Conservation (phyloP, 2,113 vertebrate species). For the Gambusia holbrooki region DNA sequence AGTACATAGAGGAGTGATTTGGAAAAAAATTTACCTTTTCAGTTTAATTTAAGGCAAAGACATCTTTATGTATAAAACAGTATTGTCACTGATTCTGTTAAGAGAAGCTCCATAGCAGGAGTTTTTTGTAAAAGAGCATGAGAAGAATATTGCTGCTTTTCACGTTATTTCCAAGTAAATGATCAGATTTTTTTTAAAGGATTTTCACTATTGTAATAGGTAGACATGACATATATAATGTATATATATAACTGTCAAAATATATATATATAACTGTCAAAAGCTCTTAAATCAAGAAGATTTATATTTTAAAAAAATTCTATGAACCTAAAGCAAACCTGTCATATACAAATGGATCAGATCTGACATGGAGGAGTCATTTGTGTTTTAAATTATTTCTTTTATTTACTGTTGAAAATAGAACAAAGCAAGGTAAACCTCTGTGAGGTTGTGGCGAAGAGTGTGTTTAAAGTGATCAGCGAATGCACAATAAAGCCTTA, state of each 20-base stretch:
- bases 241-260: not conserved
- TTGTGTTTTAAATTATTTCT: too few species aligned
- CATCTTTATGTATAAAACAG: not conserved
- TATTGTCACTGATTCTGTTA: not conserved
- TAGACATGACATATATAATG: not conserved
- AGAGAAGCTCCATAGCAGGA: not conserved
- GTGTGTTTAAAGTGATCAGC: constrained; percentile 54
- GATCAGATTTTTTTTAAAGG: not conserved
- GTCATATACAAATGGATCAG: not conserved
- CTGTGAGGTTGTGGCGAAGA: constrained; percentile 38
- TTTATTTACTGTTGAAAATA: not conserved
- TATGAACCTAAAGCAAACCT: not conserved
- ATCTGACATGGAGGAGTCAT: not conserved
- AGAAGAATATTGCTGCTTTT: too few species aligned
- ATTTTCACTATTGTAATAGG: not conserved
- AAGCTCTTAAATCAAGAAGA: not conserved
- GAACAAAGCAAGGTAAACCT: constrained; percentile 19
- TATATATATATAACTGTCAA: not conserved
- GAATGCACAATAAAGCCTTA: constrained; percentile 33
- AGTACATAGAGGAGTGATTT: not conserved
- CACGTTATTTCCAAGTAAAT: too few species aligned
- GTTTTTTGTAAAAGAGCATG: too few species aligned
- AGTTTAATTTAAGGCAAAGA: not conserved
- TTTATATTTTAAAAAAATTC: not conserved
- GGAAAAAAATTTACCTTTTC: not conserved